Evolutionary conservation across 2,113 vertebrate species (phyloP).

Genomic region (Dolichallabes microphthalmus): DNA sequence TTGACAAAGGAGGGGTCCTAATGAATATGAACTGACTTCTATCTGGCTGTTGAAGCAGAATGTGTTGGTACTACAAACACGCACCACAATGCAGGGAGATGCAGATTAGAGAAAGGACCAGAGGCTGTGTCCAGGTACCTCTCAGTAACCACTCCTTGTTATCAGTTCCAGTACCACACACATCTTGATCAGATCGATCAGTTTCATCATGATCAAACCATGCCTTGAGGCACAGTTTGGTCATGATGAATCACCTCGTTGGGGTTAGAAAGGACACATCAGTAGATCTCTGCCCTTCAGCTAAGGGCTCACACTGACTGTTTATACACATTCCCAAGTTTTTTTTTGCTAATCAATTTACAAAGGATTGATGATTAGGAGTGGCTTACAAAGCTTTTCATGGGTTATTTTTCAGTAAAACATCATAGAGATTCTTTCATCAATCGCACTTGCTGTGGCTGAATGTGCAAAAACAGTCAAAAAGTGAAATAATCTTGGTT

Average conservation of each 20-base stretch:
- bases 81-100: conserved; percentile 19
- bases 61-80: conserved; percentile 35
- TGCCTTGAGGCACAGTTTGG: conserved; percentile 29
- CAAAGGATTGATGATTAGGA: background rate
- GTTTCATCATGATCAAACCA: conserved; percentile 14
- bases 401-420: background rate
- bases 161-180: conserved; percentile 32
- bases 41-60: conserved; percentile 10
- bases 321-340: conserved; percentile 19
- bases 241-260: conserved; percentile 37
- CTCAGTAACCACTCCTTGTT: conserved; percentile 22
- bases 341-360: conserved; percentile 27
- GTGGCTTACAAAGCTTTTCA: background rate
- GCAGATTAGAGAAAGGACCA: conserved; percentile 14
- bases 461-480: background rate
- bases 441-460: background rate
- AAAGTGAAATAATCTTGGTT: background rate
- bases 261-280: conserved; percentile 14
- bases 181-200: conserved; percentile 41
- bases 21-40: conserved; percentile 29
- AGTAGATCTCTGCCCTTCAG: conserved; percentile 13
- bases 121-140: conserved; percentile 10
- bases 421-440: background rate
- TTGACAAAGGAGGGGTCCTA: conserved; percentile 15
- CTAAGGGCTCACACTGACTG: background rate